Conservation (phyloP, 2,113 vertebrate species). For the Mesoclemmys tuberculata region DNA sequence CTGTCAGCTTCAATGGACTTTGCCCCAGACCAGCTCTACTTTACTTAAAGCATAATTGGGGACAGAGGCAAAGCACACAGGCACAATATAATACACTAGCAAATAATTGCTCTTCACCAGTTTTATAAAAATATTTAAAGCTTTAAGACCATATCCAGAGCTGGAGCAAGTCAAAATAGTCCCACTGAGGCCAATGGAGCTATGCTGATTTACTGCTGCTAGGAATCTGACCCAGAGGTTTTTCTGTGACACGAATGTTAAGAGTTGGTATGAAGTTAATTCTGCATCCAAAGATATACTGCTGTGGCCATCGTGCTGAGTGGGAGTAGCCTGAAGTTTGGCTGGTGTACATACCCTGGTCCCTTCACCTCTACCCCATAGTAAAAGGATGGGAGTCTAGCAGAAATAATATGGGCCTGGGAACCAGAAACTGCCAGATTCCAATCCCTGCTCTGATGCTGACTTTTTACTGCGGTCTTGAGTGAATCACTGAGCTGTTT, state of each 20-base stretch:
- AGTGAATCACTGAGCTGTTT: not conserved
- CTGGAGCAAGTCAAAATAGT: not conserved
- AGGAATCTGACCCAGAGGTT: not conserved
- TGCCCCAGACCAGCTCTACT: not conserved
- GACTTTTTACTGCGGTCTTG: not conserved
- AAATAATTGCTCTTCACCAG: not conserved
- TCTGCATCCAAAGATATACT: fast-evolving
- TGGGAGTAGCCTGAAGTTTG: not conserved
- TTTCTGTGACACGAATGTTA: not conserved
- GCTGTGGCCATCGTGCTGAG: not conserved
- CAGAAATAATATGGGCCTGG: fast-evolving
- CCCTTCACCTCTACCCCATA: fast-evolving
- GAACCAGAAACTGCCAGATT: not conserved
- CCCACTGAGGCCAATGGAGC: not conserved
- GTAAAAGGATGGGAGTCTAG: not conserved
- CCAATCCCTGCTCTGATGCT: not conserved
- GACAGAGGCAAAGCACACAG: not conserved
- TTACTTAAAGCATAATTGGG: not conserved
- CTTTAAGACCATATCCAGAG: fast-evolving
- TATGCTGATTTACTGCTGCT: not conserved
- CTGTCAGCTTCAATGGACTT: too few species aligned
- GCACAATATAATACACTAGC: not conserved
- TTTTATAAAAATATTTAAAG: not conserved
- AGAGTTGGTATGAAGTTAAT: not conserved
- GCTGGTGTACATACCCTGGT: not conserved